These are phyloP conservation scores for Euura saliciscinereae DNA, from an alignment of 1,140 invertebrate species.

Conservation along the genomic window DNA sequence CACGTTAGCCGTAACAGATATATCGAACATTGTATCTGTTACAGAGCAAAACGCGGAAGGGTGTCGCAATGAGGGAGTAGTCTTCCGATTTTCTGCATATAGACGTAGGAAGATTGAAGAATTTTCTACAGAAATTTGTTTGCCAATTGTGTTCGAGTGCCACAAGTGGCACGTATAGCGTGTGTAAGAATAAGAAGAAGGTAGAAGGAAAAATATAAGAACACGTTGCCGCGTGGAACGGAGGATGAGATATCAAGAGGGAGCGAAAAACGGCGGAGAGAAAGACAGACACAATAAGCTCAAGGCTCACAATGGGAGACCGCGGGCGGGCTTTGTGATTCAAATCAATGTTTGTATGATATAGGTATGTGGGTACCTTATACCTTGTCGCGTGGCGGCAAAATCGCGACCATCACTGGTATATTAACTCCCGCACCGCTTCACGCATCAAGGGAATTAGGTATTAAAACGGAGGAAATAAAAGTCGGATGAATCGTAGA, in stretches of 20 bases:
- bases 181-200: conserved; percentile 14
- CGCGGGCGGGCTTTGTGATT: conserved; percentile 55
- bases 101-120: too few species aligned
- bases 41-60: too few species aligned
- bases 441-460: too few species aligned
- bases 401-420: too few species aligned
- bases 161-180: conserved; percentile 54
- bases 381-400: neutral
- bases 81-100: too few species aligned
- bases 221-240: conserved; percentile 12
- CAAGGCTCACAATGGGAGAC: conserved; percentile 19
- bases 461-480: neutral
- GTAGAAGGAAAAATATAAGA: conserved; percentile 16
- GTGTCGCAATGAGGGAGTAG: too few species aligned
- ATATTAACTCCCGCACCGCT: too few species aligned
- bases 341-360: conserved; percentile 56
- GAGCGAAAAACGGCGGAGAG: conserved; percentile 18
- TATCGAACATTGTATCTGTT: too few species aligned
- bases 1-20: too few species aligned
- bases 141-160: conserved; percentile 22
- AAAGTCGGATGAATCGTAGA: neutral
- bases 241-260: conserved; percentile 6
- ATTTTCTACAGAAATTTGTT: neutral
- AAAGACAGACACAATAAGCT: conserved; percentile 15
- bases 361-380: conserved; percentile 10